Percentiles rank a stretch among this genome's conserved stretches.
phyloP scores from a whole-genome alignment of 2,797 vertebrate species.

The Enteromius anoplus region DNA sequence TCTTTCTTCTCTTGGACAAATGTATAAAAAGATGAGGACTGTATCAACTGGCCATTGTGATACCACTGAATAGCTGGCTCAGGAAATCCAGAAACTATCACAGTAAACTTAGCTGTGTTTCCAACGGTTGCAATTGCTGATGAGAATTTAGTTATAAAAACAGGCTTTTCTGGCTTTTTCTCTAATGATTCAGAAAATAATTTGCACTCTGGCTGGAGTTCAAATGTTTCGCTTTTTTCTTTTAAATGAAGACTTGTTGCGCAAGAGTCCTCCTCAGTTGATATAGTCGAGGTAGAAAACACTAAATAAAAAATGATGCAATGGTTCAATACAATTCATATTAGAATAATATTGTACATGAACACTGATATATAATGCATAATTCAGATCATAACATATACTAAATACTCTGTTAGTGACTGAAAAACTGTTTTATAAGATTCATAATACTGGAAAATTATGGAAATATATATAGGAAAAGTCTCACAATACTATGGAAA shows the following conservation, averaged over 20 bases:
- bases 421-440: background rate
- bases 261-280: constrained; percentile 83
- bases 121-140: constrained; percentile 76
- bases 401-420: background rate
- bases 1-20: constrained; percentile 80
- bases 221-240: constrained; percentile 83
- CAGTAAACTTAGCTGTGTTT: constrained; percentile 80
- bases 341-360: background rate
- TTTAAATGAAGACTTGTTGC: constrained; percentile 74
- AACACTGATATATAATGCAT: background rate
- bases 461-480: background rate
- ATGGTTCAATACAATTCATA: constrained; percentile 34
- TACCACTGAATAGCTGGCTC: constrained; percentile 85
- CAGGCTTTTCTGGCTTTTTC: constrained; percentile 80
- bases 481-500: constrained; percentile 64
- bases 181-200: constrained; percentile 74
- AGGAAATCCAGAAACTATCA: constrained; percentile 82
- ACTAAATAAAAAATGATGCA: constrained; percentile 79
- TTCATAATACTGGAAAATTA: background rate
- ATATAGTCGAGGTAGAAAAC: constrained; percentile 79
- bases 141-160: constrained; percentile 84
- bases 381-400: background rate
- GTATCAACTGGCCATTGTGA: constrained; percentile 79
- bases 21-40: constrained; percentile 71
- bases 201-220: constrained; percentile 85